Evolutionary conservation across 2,888 invertebrate genomes (phyloP).

Genomic region (Zaprionus obscuricornis): DNA sequence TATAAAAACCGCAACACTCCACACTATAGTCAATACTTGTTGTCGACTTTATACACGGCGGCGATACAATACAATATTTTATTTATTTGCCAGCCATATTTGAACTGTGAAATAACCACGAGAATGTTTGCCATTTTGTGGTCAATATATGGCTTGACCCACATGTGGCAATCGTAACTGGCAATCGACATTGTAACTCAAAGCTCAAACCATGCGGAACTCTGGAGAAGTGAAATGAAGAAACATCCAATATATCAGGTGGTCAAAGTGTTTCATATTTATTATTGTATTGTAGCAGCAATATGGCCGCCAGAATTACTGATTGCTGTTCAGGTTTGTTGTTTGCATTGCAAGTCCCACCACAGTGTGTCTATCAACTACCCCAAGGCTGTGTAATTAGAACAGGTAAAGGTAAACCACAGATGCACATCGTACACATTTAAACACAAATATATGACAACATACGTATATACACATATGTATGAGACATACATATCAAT

Average conservation of each 20-base stretch:
- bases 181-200: constrained; percentile 8
- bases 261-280: constrained; percentile 35
- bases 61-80: constrained; percentile 53
- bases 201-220: too few relatives aligned
- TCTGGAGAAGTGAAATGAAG: too few relatives aligned
- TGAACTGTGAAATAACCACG: constrained; percentile 62
- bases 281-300: constrained; percentile 21
- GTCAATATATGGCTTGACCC: constrained; percentile 66
- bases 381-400: constrained; percentile 54
- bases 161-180: constrained; percentile 39
- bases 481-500: too few relatives aligned
- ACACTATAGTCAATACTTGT: constrained; percentile 1
- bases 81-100: constrained; percentile 62
- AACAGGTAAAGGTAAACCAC: constrained; percentile 12
- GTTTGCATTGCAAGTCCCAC: neutral
- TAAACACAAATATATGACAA: constrained; percentile 7
- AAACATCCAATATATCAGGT: too few relatives aligned
- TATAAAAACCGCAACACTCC: constrained; percentile 8
- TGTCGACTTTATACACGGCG: too few relatives aligned
- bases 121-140: constrained; percentile 66
- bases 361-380: constrained; percentile 32
- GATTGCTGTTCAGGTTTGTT: constrained; percentile 1
- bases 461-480: too few relatives aligned
- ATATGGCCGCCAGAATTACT: constrained; percentile 24
- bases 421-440: neutral